A percentile compares a stretch with the other conserved stretches of the same genome.
Conservation (phyloP, 1,140 invertebrate species). For the Carposina sasakii region DNA sequence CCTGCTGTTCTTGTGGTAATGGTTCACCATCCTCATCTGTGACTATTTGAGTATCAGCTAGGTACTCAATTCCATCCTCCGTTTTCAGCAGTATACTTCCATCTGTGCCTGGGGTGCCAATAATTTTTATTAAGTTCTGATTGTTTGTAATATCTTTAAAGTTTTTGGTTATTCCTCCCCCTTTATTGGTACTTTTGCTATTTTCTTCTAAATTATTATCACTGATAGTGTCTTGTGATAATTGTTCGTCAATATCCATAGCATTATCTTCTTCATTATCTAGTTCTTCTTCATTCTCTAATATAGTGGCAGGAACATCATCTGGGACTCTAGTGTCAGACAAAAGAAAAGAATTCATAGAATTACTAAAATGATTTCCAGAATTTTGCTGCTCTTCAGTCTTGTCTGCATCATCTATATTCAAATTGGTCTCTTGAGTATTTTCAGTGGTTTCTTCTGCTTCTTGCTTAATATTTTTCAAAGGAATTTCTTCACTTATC, state of each 20-base stretch:
- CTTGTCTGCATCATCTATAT: background rate
- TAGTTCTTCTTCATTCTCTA: conserved; percentile 59
- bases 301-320: conserved; percentile 56
- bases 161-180: conserved; percentile 14
- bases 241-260: conserved; percentile 40
- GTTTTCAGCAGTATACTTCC: conserved; percentile 50
- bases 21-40: conserved; percentile 36
- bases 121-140: conserved; percentile 44
- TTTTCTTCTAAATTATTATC: conserved; percentile 23
- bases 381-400: conserved; percentile 10
- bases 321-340: conserved; percentile 44
- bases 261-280: conserved; percentile 33
- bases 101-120: conserved; percentile 40
- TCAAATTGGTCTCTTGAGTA: background rate
- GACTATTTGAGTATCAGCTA: conserved; percentile 37
- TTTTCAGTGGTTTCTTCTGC: conserved; percentile 13
- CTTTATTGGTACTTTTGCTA: conserved; percentile 27
- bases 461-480: conserved; percentile 9
- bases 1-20: conserved; percentile 53
- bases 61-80: conserved; percentile 43
- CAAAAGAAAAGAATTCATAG: conserved; percentile 49
- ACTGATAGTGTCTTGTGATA: conserved; percentile 29
- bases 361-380: conserved; percentile 38
- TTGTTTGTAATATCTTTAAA: background rate
- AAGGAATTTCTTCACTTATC: conserved; percentile 9